Base-by-base conservation (phyloP, 2,797 vertebrate species). In the Lepus oiostolus region DNA sequence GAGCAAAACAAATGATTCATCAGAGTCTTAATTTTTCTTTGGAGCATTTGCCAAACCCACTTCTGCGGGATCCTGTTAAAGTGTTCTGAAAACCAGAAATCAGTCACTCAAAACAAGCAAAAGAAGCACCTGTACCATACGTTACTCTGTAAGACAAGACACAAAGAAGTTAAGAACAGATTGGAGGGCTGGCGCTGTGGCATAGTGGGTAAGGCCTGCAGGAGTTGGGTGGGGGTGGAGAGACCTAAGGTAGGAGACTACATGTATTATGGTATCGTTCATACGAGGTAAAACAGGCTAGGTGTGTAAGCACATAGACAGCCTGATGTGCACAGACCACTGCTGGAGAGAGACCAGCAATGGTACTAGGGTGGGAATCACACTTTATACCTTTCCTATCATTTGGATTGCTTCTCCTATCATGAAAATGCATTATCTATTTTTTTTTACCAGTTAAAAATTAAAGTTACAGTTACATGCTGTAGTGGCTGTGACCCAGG, bases 21-120 rank as follows among this genome's bases (percentile, higher is more conserved):
- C 70, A 90, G 30, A 84, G 30, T 21, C 81, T 65, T 30, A 14
- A 75, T 93, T 86, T 75, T n/a, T 91, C 47, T 95, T 88, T 81
- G 74, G 28, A 85, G 16, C 72, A 71, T 68, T 19, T 89, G 81
- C 72, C 60, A 93, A 94, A 94, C 65, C 63, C 22, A 72, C 47
- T 16, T 63, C 54, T 76, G 26, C 85, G 63, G 47, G 74, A 75
- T 52, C 42, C 38, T 83, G 52, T 89, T 80, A 95, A 88, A 93
- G 89, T 67, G 38, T 35, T 84, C 87, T 81, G 88, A 60, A 68
- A 74, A 74, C 35, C 65, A 13, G 81, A 88, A 93, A 52, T 60
- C 54, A 72, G 74, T 82, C 13, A 63, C n/a, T 28, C 28, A 74
- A 91, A 77, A 75, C 47, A 94, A 88, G 1, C 47, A 35, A 81